Percentiles rank a stretch among this genome's conserved stretches.
Conservation (phyloP, 2,888 invertebrate species). For the Caenorhabditis zanzibari region DNA sequence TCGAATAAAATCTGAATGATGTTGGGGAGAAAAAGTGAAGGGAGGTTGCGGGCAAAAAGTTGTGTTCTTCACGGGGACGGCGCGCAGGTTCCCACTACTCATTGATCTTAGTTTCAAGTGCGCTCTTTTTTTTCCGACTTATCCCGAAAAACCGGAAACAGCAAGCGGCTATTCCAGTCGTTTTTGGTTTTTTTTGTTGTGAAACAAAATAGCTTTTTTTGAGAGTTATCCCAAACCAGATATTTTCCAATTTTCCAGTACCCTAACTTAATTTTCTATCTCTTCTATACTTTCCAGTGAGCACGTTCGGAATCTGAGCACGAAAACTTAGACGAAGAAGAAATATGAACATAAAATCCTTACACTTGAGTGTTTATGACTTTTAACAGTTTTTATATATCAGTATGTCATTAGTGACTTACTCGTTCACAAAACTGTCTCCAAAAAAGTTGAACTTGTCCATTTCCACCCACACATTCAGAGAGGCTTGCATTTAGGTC, state of each 20-base stretch:
- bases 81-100: slow-evolving; percentile 35
- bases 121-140: neutral
- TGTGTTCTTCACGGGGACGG: slow-evolving; percentile 22
- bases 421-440: neutral
- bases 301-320: too few relatives aligned
- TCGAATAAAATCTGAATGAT: slow-evolving; percentile 48
- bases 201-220: neutral
- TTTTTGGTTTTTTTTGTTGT: neutral
- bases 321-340: too few relatives aligned
- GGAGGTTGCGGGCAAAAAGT: slow-evolving; percentile 14
- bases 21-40: slow-evolving; percentile 11
- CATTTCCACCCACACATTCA: neutral
- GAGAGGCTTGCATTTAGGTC: neutral
- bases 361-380: too few relatives aligned
- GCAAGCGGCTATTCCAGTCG: neutral
- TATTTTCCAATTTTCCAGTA: neutral
- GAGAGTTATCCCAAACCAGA: neutral
- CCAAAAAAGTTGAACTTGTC: neutral
- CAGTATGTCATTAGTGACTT: too few relatives aligned
- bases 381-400: too few relatives aligned
- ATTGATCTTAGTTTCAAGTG: slow-evolving; percentile 40
- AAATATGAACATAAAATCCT: too few relatives aligned
- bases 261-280: neutral
- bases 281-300: neutral
- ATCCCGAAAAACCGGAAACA: neutral